A percentile compares a stretch with the other conserved stretches of the same genome.
Evolutionary conservation across 2,113 vertebrate species (phyloP).

Genomic region (Xerus inauris): DNA sequence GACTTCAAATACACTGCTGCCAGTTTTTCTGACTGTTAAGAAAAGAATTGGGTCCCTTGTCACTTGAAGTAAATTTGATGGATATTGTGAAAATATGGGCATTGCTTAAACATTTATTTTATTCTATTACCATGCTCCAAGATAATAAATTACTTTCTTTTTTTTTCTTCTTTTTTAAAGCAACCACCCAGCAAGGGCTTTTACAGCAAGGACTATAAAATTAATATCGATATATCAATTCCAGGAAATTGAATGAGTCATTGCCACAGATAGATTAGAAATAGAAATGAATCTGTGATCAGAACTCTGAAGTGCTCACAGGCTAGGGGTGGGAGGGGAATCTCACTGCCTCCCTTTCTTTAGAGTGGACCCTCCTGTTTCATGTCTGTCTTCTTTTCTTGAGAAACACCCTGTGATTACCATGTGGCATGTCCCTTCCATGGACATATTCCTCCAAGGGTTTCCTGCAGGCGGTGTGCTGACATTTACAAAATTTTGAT

Average conservation of each 20-base stretch:
- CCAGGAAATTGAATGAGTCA: constrained; percentile 68
- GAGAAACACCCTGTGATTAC: not conserved
- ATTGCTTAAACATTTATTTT: constrained; percentile 27
- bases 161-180: not conserved
- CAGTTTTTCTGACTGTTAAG: not conserved
- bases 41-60: constrained; percentile 37
- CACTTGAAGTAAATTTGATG: constrained; percentile 21
- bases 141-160: not conserved
- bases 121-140: not conserved
- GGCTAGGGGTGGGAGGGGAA: not conserved
- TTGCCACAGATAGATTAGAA: constrained; percentile 42
- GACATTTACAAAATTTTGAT: constrained; percentile 56
- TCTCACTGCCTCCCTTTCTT: not conserved
- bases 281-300: constrained; percentile 60
- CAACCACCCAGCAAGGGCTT: constrained; percentile 7
- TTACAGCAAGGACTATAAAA: constrained; percentile 40
- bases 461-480: constrained; percentile 17
- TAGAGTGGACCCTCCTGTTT: not conserved
- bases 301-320: not conserved
- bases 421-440: not conserved
- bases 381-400: not conserved
- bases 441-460: constrained; percentile 21
- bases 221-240: constrained; percentile 42
- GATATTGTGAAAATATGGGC: not conserved
- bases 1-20: not conserved